Evolutionary conservation across 2,797 vertebrate genomes (phyloP), one percentile per base, ranked within the genome.

Genomic region (Pangasius djambal): DNA sequence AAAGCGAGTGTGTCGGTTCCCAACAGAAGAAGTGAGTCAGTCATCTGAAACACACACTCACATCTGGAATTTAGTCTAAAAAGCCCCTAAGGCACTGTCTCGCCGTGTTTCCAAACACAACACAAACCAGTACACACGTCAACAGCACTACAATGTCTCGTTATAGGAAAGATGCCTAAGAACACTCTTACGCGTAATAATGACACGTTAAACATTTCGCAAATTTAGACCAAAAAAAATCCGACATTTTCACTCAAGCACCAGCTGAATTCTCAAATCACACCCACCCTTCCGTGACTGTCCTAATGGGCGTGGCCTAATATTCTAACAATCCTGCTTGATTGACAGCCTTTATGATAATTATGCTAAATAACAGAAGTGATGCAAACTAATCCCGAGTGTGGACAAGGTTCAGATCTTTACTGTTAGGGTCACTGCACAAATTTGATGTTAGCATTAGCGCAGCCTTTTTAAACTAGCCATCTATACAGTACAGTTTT

Each of bases 41-140:
- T 18, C 52, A 20, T 70, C 52, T 20, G 28, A 52, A 57, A 59
- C 78, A 48, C 50, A 72, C 15, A 44, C 78, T 37, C 52, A 48
- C 87, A 83, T 72, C 52, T 70, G 78, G 65, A 83, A 28, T 72
- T 72, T 4, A 44, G 65, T 82, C 77, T 72, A 83, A 83, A 69
- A 13, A n/a, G 50, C 37, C 69, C 25, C 61, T 22, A 48, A 75
- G 57, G 79, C 79, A 28, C 2, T 13, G 79, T 82, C 12, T 82
- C 6, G 6, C 28, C 7, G 13, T 50, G 75, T 77, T 52, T 50
- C 52, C 52, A 59, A 34, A 81, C 52, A 37, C 52, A 81, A 34
- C 2, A 1, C 75, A 78, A 52, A 77, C 44, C 20, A 48, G 44
- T n/a, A n/a, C 25, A 15, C 74, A 48, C 3, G 2, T 75, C 40